These are phyloP conservation scores for Monochamus alternatus DNA, from an alignment of 2,888 invertebrate species.

Conservation along the genomic window DNA sequence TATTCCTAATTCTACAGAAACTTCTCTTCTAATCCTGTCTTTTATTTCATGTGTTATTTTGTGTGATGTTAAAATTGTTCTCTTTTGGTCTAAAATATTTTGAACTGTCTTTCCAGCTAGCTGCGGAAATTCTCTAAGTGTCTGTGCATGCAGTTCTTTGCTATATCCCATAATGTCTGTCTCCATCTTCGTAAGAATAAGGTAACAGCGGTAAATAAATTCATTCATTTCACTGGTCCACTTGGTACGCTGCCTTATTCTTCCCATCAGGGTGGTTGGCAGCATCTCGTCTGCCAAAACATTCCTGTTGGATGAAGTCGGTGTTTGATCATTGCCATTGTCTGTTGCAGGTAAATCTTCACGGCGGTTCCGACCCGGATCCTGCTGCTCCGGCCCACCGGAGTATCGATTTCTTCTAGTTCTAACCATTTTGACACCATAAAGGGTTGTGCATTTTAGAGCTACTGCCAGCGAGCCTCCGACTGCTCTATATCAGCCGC, in stretches of 20 bases:
- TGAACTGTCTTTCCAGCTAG: not conserved
- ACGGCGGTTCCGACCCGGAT: not conserved
- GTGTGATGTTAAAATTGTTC: not conserved
- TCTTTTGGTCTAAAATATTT: not conserved
- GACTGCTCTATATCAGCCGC: too few relatives aligned
- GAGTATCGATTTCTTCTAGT: too few relatives aligned
- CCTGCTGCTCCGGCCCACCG: not conserved
- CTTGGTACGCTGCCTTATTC: not conserved
- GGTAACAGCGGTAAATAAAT: not conserved
- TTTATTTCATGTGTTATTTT: not conserved
- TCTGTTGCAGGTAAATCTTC: not conserved
- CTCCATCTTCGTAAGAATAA: not conserved
- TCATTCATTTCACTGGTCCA: not conserved
- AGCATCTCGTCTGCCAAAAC: not conserved
- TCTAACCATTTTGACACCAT: too few relatives aligned
- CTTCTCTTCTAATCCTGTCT: not conserved
- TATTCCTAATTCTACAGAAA: not conserved
- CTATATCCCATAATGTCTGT: not conserved
- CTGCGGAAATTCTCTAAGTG: not conserved
- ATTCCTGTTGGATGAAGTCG: too few relatives aligned
- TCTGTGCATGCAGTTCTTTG: not conserved
- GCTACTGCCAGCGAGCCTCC: too few relatives aligned
- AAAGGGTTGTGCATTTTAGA: too few relatives aligned
- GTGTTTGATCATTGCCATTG: not conserved
- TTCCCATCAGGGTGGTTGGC: not conserved